Evolutionary conservation across 2,888 invertebrate genomes (phyloP).

Genomic region (Alitta virens): DNA sequence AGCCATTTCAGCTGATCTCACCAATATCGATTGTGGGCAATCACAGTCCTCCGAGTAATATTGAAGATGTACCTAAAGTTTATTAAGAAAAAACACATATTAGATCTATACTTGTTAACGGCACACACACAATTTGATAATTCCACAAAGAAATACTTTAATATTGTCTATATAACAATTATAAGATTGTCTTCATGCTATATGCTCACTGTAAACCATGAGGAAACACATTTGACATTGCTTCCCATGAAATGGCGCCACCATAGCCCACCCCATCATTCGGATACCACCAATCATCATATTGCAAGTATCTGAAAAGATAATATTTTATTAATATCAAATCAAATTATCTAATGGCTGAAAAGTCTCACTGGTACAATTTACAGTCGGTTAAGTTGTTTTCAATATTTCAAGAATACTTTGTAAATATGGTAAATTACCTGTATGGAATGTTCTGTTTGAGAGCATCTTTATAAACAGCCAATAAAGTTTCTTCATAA

Average conservation of each 20-base stretch:
- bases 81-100: too few species aligned
- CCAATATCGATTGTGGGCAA: constrained; percentile 37
- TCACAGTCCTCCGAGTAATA: constrained; percentile 29
- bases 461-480: constrained; percentile 8
- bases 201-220: constrained; percentile 22
- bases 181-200: neutral
- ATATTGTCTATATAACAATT: too few species aligned
- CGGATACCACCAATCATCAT: constrained; percentile 26
- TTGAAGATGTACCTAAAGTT: constrained; percentile 15
- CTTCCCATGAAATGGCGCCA: constrained; percentile 23
- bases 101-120: too few species aligned
- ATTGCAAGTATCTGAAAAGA: constrained; percentile 22
- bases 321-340: too few species aligned
- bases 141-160: too few species aligned
- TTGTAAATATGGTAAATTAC: constrained; percentile 7
- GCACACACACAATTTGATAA: too few species aligned
- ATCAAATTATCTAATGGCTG: too few species aligned
- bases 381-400: too few species aligned
- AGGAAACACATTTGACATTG: constrained; percentile 23
- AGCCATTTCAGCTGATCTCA: constrained; percentile 8
- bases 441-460: constrained; percentile 16
- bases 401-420: too few species aligned
- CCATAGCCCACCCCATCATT: constrained; percentile 21
- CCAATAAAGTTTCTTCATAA: constrained; percentile 24
- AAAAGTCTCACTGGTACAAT: too few species aligned